Evolutionary conservation across 2,113 vertebrate species (phyloP), one percentile per base, ranked within the genome.

Genomic region (Phrynocephalus versicolor): DNA sequence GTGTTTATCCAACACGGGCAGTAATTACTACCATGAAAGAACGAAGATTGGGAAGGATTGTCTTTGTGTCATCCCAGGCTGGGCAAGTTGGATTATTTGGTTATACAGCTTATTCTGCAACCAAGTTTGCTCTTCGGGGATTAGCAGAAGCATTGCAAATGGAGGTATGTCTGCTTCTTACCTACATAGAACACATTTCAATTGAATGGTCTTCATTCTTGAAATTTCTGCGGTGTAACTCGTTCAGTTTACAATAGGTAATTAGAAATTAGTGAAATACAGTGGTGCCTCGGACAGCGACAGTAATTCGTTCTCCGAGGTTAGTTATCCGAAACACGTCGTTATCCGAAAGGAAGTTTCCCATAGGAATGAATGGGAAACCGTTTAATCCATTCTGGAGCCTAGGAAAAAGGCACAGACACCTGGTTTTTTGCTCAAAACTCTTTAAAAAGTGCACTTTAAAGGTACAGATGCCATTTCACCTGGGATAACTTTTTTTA

Each of bases 11-110:
- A 0, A 98, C 98, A 37, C 96, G 97, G 33, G 98, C 98, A 0
- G 98, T 99, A 14, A 97, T 99, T 30, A 91, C 97, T 71, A 99
- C 97, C 87, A 99, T 99, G 99, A 99, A 99, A 96, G 98, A 99
- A 88, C 94, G 98, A 58, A 93, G 99, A 19, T 97, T 98, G 97
- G 99, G 99, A 55, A 97, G 98, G 82, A 97, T 99, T 79, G 97
- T 99, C 73, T 99, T 99, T 35, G 97, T 99, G 4, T 99, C 98
- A 0, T 99, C 99, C 6, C 99, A 99, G 94, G 99, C 98, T 0
- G 99, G 98, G 0, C 99, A 99, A 41, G 78, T 99, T 1, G 99
- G 99, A 7, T 91, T 99, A 0, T 99, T 98, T 35, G 99, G 99
- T 39, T 99, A 97, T 88, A 98, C 98, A 0, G 98, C 98, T 78